Conservation (phyloP, 1,140 invertebrate species). For the Trigoniulus corallinus region DNA sequence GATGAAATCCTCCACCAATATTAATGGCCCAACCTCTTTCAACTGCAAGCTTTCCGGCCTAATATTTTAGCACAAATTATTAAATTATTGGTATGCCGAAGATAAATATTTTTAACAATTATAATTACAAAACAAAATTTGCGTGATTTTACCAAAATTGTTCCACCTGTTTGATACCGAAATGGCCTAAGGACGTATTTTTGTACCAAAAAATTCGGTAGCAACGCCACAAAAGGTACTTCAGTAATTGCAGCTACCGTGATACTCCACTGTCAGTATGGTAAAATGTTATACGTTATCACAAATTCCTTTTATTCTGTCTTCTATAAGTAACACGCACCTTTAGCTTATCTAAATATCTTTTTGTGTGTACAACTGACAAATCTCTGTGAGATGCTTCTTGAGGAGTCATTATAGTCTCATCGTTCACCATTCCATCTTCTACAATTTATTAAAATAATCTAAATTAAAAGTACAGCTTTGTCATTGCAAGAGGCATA, state of each 20-base stretch:
- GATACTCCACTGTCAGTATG: conserved; percentile 47
- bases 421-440: conserved; percentile 31
- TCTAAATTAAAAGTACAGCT: too few species aligned
- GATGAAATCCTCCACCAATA: conserved; percentile 76
- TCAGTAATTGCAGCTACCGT: conserved; percentile 63
- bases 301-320: neutral
- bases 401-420: conserved; percentile 39
- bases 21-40: conserved; percentile 74
- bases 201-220: conserved; percentile 64
- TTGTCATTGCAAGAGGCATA: too few species aligned
- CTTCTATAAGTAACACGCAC: too few species aligned
- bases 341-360: conserved; percentile 45
- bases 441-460: conserved; percentile 37
- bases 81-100: neutral
- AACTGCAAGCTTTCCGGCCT: conserved; percentile 57
- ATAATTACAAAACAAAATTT: conserved; percentile 5
- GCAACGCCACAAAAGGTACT: conserved; percentile 46
- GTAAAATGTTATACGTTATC: neutral
- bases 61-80: conserved; percentile 1
- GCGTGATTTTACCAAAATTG: conserved; percentile 37
- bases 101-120: conserved; percentile 1
- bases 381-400: conserved; percentile 52
- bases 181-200: conserved; percentile 48
- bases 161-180: conserved; percentile 64
- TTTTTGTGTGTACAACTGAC: conserved; percentile 46